A percentile compares a stretch with the other conserved stretches of the same genome.
Evolutionary conservation across 2,888 invertebrate species (phyloP).

Genomic region (Chaetogeoica ovagalla): DNA sequence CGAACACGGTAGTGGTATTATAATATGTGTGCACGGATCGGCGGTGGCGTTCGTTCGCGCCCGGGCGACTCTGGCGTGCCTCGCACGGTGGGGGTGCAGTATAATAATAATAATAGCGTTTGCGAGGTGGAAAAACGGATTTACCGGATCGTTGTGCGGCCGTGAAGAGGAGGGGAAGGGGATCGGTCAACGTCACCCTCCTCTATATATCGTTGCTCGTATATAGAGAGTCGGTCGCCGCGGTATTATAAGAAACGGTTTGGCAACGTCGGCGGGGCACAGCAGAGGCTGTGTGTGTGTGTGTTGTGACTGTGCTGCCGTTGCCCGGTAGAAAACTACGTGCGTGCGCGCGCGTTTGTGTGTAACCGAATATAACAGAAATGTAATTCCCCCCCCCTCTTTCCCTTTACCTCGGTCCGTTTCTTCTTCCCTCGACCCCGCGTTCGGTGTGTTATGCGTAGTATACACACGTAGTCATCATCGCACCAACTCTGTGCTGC

Average conservation of each 20-base stretch:
- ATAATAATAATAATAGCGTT: slow-evolving; percentile 20
- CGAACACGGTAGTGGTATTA: background rate
- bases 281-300: slow-evolving; percentile 23
- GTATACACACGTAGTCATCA: slow-evolving; percentile 6
- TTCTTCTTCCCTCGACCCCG: slow-evolving; percentile 5
- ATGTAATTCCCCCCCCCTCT: slow-evolving; percentile 21
- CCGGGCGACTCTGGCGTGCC: background rate
- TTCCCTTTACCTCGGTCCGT: background rate
- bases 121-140: slow-evolving; percentile 48
- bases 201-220: background rate
- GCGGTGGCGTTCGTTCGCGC: background rate
- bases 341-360: slow-evolving; percentile 16
- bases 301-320: slow-evolving; percentile 20
- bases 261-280: slow-evolving; percentile 47
- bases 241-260: slow-evolving; percentile 46
- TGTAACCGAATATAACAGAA: slow-evolving; percentile 46
- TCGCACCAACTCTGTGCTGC: slow-evolving; percentile 24
- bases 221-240: slow-evolving; percentile 5
- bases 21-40: background rate
- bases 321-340: slow-evolving; percentile 43
- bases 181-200: slow-evolving; percentile 52
- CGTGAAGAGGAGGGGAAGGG: background rate
- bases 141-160: slow-evolving; percentile 22
- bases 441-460: background rate
- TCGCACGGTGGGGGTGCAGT: background rate